Evolutionary conservation across 2,797 vertebrate species (phyloP), one percentile per base, ranked within the genome.

Genomic region (Cyprinodon diabolis): DNA sequence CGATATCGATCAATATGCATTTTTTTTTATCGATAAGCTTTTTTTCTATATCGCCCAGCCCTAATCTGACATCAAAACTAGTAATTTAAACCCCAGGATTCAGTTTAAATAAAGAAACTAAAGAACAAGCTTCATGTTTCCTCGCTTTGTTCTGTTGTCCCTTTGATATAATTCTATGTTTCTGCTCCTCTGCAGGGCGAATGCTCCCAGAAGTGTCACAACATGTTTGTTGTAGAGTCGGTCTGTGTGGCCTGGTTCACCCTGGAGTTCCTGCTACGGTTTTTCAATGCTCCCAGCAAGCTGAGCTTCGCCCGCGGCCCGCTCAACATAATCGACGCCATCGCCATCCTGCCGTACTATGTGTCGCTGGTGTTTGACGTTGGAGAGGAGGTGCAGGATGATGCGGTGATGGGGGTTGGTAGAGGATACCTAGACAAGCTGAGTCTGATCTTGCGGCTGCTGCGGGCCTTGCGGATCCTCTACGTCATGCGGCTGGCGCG

Each of bases 321-420:
- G 1, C 93, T 99, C 67, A 99, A 99, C 87, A 94, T 98, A 82
- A 98, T 99, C 7, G 98, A 99, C 63, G 95, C 95, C 67, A 77
- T 98, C 70, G 98, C 98, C 92, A 98, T 99, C 87, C 94, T 99
- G 80, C 98, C 98, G 1, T 99, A 97, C 92, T 99, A 99, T 72
- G 94, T 98, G 81, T 96, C 97, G 0, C 90, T 99, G 91, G 91
- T 96, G 35, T 93, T 98, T 83, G 94, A 98, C 0, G 82, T 93
- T 54, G 93, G 95, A 87, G 93, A 97, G 0, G 83, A 86, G 56
- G 93, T 95, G 0, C 92, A 93, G 30, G 94, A 92, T 0, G 95
- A 96, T 10, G 89, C 82, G 63, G 81, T 87, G 0, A 76, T 94
- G 83, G 93, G 91, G 0, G 75, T 90, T 0, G 87, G 93, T 52